Conservation (phyloP, 2,113 vertebrate species). For the Oxyura jamaicensis region DNA sequence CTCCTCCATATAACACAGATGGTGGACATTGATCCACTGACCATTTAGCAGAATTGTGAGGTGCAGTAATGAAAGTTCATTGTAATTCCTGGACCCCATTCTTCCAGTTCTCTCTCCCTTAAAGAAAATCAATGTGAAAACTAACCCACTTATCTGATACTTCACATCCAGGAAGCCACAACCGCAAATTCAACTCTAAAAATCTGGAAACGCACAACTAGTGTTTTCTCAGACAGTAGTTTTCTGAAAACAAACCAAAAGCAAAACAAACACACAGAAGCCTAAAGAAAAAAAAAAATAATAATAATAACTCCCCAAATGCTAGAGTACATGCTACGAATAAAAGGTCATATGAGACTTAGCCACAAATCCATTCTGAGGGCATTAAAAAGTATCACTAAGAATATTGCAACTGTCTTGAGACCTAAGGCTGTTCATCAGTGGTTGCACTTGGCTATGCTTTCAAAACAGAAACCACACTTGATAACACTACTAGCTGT, state of each 20-base stretch:
- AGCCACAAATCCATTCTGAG: neutral
- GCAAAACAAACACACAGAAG: neutral
- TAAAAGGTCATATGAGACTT: neutral
- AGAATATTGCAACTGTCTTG: neutral
- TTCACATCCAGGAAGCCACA: neutral
- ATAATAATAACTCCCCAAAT: neutral
- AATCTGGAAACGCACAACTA: neutral
- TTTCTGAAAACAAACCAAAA: neutral
- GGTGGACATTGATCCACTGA: neutral
- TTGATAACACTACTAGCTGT: neutral
- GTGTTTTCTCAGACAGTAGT: neutral
- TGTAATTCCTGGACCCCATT: neutral
- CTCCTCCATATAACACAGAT: neutral
- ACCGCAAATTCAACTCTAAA: neutral
- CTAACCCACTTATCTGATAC: neutral
- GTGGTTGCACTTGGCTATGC: neutral
- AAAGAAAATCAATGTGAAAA: conserved; percentile 35
- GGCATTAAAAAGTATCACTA: neutral
- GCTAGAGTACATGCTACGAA: neutral
- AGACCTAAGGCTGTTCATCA: neutral
- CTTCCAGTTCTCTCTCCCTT: conserved; percentile 3
- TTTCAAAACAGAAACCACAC: conserved; percentile 12
- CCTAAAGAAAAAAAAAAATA: neutral
- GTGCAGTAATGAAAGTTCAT: neutral
- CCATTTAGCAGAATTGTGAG: neutral